A percentile compares a stretch with the other conserved stretches of the same genome.
These are phyloP conservation scores for Corvus moneduloides DNA, from an alignment of 2,113 vertebrate species.

Conservation along the genomic window DNA sequence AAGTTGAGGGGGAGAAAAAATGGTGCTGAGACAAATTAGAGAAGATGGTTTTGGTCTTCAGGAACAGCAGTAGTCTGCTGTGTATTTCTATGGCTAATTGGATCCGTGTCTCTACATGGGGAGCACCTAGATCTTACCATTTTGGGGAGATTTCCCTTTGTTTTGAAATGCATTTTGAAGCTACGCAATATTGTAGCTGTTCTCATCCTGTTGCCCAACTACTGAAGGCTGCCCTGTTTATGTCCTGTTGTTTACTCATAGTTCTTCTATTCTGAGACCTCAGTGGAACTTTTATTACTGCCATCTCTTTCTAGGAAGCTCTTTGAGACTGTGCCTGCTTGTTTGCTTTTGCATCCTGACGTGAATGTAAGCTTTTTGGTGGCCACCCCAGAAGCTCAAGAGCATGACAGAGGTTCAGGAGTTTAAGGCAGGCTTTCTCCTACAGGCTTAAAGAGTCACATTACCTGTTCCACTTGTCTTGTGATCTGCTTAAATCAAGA, in stretches of 20 bases:
- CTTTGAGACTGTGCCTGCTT: background rate
- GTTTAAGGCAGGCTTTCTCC: slow-evolving; percentile 17
- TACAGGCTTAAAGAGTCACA: background rate
- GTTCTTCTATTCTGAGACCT: background rate
- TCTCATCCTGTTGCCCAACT: background rate
- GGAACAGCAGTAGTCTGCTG: background rate
- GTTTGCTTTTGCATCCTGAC: background rate
- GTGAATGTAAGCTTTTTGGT: background rate
- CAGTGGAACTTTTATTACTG: background rate
- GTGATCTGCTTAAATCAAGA: slow-evolving; percentile 31
- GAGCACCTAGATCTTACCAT: background rate
- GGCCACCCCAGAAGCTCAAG: background rate
- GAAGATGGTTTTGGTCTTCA: background rate
- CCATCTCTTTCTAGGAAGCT: background rate
- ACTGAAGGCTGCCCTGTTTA: background rate
- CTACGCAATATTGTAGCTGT: accelerated
- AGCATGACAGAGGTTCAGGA: background rate
- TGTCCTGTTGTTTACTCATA: background rate
- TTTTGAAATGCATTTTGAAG: background rate
- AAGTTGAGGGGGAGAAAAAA: background rate
- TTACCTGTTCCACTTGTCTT: slow-evolving; percentile 17
- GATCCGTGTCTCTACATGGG: background rate
- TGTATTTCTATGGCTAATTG: background rate
- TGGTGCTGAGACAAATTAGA: background rate
- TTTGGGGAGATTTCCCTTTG: background rate